Evolutionary conservation across 2,888 invertebrate genomes (phyloP).

Genomic region (Noctua comes): DNA sequence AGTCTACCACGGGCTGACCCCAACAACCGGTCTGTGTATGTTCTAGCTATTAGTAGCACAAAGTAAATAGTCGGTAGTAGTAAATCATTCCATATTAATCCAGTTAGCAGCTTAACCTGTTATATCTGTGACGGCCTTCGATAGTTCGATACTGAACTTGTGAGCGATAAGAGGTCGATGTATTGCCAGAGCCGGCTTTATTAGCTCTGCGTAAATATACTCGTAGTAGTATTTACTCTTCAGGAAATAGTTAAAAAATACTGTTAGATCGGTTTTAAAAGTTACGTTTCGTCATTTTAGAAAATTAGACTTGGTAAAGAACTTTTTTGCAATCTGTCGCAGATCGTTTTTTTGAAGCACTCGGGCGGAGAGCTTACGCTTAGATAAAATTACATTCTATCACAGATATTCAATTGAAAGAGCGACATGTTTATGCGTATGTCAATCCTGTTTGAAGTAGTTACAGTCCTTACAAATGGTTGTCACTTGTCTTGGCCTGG

Average conservation of each 20-base stretch:
- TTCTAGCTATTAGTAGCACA: neutral
- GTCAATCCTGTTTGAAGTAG: too few species aligned
- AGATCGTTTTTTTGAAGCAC: too few species aligned
- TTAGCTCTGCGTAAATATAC: neutral
- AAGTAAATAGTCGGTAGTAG: conserved; percentile 12
- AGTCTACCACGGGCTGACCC: neutral
- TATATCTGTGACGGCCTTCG: conserved; percentile 42
- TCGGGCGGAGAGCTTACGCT: too few species aligned
- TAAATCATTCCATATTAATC: neutral
- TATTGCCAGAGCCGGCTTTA: conserved; percentile 18
- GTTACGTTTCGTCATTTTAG: neutral
- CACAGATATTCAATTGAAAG: too few species aligned
- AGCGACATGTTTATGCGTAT: too few species aligned
- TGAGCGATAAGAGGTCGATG: conserved; percentile 53
- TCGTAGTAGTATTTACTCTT: neutral
- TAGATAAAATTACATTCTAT: too few species aligned
- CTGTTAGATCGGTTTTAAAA: neutral
- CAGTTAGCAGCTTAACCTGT: conserved; percentile 30
- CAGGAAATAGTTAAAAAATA: neutral
- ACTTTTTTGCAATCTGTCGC: too few species aligned
- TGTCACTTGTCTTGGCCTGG: too few species aligned
- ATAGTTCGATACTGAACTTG: conserved; percentile 42
- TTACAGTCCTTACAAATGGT: too few species aligned
- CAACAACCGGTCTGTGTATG: neutral
- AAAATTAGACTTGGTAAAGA: neutral